phyloP scores from a whole-genome alignment of 1,140 invertebrate genomes.

The Cherax quadricarinatus region DNA sequence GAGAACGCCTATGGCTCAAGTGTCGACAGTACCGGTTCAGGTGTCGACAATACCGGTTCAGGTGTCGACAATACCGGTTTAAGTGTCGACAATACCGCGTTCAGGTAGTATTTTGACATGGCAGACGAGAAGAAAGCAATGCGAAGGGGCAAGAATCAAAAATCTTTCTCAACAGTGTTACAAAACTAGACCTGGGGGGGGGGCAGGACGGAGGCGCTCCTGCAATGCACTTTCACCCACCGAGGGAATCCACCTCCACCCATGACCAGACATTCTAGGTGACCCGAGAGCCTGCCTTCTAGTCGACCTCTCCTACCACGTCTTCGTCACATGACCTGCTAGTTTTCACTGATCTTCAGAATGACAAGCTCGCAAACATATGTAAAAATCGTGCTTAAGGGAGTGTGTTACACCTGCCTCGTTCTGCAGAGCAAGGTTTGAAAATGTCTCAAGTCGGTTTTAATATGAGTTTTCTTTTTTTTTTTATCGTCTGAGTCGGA shows the following conservation, averaged over 20 bases:
- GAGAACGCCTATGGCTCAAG: too few species aligned
- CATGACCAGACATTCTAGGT: background rate
- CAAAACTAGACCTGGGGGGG: background rate
- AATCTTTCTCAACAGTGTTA: background rate
- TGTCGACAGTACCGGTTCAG: too few species aligned
- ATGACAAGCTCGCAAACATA: slow-evolving; percentile 29
- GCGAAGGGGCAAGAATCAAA: too few species aligned
- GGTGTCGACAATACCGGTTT: too few species aligned
- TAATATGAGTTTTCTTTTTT: background rate
- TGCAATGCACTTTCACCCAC: background rate
- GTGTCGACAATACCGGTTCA: too few species aligned
- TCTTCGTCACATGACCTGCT: slow-evolving; percentile 42
- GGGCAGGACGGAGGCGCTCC: background rate
- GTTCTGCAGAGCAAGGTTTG: slow-evolving; percentile 19
- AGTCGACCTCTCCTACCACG: background rate
- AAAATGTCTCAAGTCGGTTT: slow-evolving; percentile 27
- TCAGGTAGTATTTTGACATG: too few species aligned
- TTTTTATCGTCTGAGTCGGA: too few species aligned
- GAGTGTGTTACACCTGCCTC: slow-evolving; percentile 8
- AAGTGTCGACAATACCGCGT: too few species aligned
- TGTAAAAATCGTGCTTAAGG: slow-evolving; percentile 40
- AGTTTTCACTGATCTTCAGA: slow-evolving; percentile 13
- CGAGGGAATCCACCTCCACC: background rate
- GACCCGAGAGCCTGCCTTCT: background rate
- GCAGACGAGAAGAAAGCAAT: too few species aligned